Base-by-base conservation (phyloP, 2,888 invertebrate species). In the Agrotis puta region DNA sequence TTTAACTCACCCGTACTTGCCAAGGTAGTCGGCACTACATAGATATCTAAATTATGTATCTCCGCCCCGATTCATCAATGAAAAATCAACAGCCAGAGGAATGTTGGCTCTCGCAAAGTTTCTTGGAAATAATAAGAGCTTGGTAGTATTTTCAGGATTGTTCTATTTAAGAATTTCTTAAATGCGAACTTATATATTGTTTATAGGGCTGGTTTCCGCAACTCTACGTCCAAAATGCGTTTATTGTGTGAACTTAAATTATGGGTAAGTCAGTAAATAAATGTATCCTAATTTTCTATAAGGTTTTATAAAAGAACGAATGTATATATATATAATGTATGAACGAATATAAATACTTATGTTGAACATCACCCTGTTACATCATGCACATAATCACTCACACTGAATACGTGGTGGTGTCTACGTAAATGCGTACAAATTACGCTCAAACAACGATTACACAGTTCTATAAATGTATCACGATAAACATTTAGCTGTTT, bases 391-490 rank as follows among this genome's bases (percentile, higher is more conserved):
- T 73, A 73, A 81, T 73, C 79, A 72, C 82, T 64, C 79, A 73
- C 71, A 77, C 64, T 80, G 77, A 80, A 74, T 82, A 85, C 85
- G 82, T 81, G 72, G 43, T 69, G 69, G 77, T 76, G 77, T 74
- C 84, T 89, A 90, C 93, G 92, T 89, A 90, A 89, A 87, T 77
- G 79, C 82, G 82, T 83, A 79, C 83, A 79, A 84, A 90, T 90
- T 90, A 92, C 93, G 91, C 90, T 85, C 80, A 78, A 87, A 77
- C 86, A 81, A 83, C 87, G 90, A 94, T 94, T 92, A 93, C 90
- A 91, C 88, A 86, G 86, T 81, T 90, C 93, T 94, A 92, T 90
- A 91, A 92, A 91, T 91, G 90, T 88, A 91, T 85, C 85, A 74
- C 83, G 90, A 92, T 93, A 93, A 93, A 92, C 88, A 90, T 87